phyloP scores from a whole-genome alignment of 2,113 vertebrate species.

The Perca fluviatilis region DNA sequence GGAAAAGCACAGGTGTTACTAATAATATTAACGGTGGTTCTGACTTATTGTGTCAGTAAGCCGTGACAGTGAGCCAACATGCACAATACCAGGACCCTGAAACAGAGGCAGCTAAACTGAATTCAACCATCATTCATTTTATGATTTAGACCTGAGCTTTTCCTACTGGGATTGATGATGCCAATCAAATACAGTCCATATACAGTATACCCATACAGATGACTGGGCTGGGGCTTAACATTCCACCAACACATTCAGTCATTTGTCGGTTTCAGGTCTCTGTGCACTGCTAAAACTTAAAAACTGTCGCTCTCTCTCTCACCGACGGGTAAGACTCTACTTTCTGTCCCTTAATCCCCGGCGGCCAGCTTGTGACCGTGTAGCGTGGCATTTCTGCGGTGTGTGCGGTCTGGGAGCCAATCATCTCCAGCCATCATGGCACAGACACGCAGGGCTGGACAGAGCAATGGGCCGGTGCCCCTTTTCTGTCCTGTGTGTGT shows the following conservation, averaged over 20 bases:
- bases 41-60: background rate
- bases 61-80: background rate
- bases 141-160: background rate
- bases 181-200: background rate
- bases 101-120: background rate
- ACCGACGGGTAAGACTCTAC: constrained; percentile 59
- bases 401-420: constrained; percentile 77
- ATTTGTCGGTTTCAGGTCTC: constrained; percentile 56
- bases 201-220: background rate
- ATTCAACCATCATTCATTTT: background rate
- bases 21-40: background rate
- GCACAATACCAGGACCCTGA: background rate
- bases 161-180: background rate
- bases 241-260: constrained; percentile 38
- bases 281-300: constrained; percentile 61
- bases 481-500: constrained; percentile 50
- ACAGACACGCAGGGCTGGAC: constrained; percentile 83
- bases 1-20: background rate
- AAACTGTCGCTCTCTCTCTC: constrained; percentile 42
- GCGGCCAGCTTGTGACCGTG: constrained; percentile 77
- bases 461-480: constrained; percentile 78
- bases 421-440: constrained; percentile 84
- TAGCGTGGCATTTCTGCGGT: constrained; percentile 72
- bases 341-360: constrained; percentile 80
- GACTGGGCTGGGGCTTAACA: constrained; percentile 22